phyloP scores from a whole-genome alignment of 2,888 invertebrate species.

The Oxytorus armatus region DNA sequence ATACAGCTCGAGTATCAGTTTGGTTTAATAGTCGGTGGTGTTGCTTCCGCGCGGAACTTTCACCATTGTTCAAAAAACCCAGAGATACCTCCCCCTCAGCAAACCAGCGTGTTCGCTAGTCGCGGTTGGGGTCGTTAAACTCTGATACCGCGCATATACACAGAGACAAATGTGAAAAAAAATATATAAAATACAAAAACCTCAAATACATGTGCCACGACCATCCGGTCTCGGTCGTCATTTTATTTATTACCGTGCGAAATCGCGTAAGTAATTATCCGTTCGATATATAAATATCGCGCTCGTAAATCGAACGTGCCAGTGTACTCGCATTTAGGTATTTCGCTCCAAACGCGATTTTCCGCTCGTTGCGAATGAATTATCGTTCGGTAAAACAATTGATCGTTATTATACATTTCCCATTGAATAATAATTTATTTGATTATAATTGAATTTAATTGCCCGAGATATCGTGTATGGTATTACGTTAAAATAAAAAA shows the following conservation, averaged over 20 bases:
- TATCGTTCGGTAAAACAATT: constrained; percentile 6
- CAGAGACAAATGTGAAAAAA: constrained; percentile 27
- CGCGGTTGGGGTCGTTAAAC: constrained; percentile 75
- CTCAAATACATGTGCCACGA: constrained; percentile 1
- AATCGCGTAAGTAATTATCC: constrained; percentile 40
- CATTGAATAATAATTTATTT: too few relatives aligned
- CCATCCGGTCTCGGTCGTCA: background rate
- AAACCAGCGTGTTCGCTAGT: constrained; percentile 66
- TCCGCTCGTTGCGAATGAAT: constrained; percentile 12
- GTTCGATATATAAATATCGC: background rate
- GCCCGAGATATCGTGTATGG: too few relatives aligned
- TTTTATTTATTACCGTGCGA: constrained; percentile 38
- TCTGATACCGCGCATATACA: constrained; percentile 21
- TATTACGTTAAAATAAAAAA: too few relatives aligned
- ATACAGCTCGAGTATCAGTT: constrained; percentile 18
- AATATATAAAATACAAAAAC: constrained; percentile 7
- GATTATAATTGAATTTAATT: too few relatives aligned
- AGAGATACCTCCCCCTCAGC: constrained; percentile 64
- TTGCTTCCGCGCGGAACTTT: constrained; percentile 80
- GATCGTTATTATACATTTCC: too few relatives aligned
- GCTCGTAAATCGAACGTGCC: background rate
- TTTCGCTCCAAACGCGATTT: background rate
- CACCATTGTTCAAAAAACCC: constrained; percentile 79
- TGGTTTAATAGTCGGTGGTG: constrained; percentile 60
- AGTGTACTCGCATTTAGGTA: background rate